Percentiles rank a stretch among this genome's conserved stretches.
Evolutionary conservation across 2,113 vertebrate genomes (phyloP).

Genomic region (Oceanodroma tethys): DNA sequence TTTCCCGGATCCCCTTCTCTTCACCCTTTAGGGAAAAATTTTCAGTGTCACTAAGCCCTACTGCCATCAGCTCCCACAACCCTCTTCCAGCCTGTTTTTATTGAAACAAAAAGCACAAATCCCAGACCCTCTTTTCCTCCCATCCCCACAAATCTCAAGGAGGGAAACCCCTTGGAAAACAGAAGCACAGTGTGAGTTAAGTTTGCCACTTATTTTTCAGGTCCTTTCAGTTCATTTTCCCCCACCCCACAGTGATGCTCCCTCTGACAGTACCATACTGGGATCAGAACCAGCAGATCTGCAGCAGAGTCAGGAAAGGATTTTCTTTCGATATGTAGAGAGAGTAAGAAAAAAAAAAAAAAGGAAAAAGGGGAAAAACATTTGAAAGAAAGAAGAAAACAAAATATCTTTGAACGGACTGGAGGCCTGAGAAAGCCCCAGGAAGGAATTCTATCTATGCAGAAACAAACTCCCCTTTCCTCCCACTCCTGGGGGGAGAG

Average conservation of each 20-base stretch:
- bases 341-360: background rate
- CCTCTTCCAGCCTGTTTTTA: background rate
- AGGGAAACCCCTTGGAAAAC: constrained; percentile 45
- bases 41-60: background rate
- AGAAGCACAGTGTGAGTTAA: constrained; percentile 47
- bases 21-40: background rate
- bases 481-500: background rate
- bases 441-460: background rate
- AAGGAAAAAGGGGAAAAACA: background rate
- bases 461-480: background rate
- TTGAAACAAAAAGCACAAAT: background rate
- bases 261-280: constrained; percentile 42
- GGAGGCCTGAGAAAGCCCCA: background rate
- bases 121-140: background rate
- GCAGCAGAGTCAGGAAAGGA: constrained; percentile 40
- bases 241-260: constrained; percentile 13
- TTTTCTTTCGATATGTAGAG: background rate
- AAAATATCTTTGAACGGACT: background rate
- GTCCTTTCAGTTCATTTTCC: background rate
- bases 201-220: constrained; percentile 6
- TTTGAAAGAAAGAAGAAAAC: background rate
- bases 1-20: background rate
- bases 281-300: constrained; percentile 35
- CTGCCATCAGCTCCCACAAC: background rate
- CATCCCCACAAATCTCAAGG: background rate